Percentiles rank a stretch among this genome's conserved stretches.
These are phyloP conservation scores for Andricus grossulariae DNA, from an alignment of 1,140 invertebrate species.

Conservation along the genomic window DNA sequence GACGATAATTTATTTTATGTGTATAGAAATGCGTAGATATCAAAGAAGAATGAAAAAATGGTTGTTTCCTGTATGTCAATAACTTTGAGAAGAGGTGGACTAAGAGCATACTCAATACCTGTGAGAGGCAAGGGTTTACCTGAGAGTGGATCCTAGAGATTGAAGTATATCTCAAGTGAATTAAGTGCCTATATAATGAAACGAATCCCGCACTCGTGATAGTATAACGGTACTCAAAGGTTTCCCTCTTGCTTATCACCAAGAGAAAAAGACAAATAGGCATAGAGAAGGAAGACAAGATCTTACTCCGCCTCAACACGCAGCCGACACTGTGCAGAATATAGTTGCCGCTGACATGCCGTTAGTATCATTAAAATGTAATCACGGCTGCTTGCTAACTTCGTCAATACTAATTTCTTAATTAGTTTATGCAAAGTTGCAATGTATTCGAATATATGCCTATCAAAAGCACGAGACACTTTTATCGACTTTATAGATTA, in stretches of 20 bases:
- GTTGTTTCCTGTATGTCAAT: not conserved
- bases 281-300: conserved; percentile 50
- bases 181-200: conserved; percentile 4
- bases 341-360: conserved; percentile 59
- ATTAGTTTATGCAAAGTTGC: conserved; percentile 72
- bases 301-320: conserved; percentile 46
- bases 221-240: not conserved
- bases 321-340: conserved; percentile 59
- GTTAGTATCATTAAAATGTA: conserved; percentile 73
- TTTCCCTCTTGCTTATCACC: conserved; percentile 2
- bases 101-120: not conserved
- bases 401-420: conserved; percentile 71
- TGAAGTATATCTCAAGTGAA: not conserved
- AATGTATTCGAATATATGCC: conserved; percentile 61
- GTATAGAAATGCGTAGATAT: no score
- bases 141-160: not conserved
- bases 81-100: not conserved
- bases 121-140: not conserved
- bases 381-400: conserved; percentile 68
- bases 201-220: not conserved
- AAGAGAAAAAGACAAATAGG: conserved; percentile 47
- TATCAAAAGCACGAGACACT: conserved; percentile 46
- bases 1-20: no score
- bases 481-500: not conserved
- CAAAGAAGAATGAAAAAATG: no score